Evolutionary conservation across 2,113 vertebrate genomes (phyloP).

Genomic region (Motacilla alba): DNA sequence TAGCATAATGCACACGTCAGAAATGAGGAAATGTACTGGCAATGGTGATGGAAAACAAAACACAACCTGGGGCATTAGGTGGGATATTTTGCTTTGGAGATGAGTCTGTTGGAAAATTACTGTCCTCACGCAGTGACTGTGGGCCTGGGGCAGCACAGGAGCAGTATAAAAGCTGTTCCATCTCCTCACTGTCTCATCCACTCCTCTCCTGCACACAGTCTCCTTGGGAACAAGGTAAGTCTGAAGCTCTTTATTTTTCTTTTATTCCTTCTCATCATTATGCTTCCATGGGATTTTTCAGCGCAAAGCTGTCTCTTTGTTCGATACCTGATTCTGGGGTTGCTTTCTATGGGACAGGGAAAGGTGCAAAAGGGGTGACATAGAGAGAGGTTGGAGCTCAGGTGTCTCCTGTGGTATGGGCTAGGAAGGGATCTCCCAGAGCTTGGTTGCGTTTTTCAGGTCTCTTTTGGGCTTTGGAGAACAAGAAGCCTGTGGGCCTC

Average conservation of each 20-base stretch:
- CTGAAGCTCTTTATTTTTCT: background rate
- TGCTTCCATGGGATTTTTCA: background rate
- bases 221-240: background rate
- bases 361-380: background rate
- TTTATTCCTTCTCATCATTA: background rate
- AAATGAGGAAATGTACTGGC: background rate
- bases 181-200: background rate
- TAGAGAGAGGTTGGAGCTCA: background rate
- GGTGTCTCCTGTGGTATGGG: background rate
- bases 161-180: background rate
- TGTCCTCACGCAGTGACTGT: background rate
- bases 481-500: background rate
- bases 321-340: background rate
- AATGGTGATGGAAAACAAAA: background rate
- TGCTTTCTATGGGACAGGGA: background rate
- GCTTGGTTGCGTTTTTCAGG: background rate
- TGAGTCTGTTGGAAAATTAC: background rate
- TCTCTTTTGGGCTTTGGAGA: background rate
- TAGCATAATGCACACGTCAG: background rate
- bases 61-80: background rate
- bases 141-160: background rate
- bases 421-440: background rate
- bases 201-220: background rate
- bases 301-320: background rate
- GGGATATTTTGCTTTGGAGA: background rate